Conservation (phyloP, 2,888 invertebrate genomes). For the Dione juno region DNA sequence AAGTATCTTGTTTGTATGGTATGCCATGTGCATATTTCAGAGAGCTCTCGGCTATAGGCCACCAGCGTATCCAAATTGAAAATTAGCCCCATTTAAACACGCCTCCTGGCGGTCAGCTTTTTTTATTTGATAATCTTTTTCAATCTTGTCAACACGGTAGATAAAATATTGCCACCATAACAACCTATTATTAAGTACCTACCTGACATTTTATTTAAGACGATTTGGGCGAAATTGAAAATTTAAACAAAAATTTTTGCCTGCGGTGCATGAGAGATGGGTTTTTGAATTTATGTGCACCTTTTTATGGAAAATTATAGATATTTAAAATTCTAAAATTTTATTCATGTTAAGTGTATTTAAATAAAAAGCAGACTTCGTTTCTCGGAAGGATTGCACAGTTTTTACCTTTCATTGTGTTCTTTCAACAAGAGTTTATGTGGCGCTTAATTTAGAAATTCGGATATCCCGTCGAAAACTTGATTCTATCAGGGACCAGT, state of each 20-base stretch:
- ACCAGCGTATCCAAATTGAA: slow-evolving; percentile 79
- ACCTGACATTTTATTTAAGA: slow-evolving; percentile 78
- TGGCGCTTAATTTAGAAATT: slow-evolving; percentile 46
- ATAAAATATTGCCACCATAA: slow-evolving; percentile 77
- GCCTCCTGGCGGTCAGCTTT: slow-evolving; percentile 70
- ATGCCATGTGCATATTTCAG: slow-evolving; percentile 62
- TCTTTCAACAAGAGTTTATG: slow-evolving; percentile 25
- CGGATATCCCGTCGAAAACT: slow-evolving; percentile 65
- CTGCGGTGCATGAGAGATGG: slow-evolving; percentile 71
- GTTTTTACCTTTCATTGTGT: slow-evolving; percentile 20
- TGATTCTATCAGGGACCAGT: slow-evolving; percentile 72
- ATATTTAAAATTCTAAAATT: slow-evolving; percentile 63
- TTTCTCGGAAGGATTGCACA: slow-evolving; percentile 38
- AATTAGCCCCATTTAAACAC: slow-evolving; percentile 79
- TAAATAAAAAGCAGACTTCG: slow-evolving; percentile 28
- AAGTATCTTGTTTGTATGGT: slow-evolving; percentile 59
- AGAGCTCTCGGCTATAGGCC: slow-evolving; percentile 66
- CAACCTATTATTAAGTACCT: slow-evolving; percentile 77
- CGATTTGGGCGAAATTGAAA: slow-evolving; percentile 75
- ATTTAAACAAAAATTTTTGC: slow-evolving; percentile 65
- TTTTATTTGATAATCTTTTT: slow-evolving; percentile 64
- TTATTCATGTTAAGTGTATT: slow-evolving; percentile 40
- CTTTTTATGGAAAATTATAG: slow-evolving; percentile 54
- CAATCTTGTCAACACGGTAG: slow-evolving; percentile 76
- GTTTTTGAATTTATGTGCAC: slow-evolving; percentile 72